Base-by-base conservation (phyloP, 2,797 vertebrate species). In the Sebastes goodei region DNA sequence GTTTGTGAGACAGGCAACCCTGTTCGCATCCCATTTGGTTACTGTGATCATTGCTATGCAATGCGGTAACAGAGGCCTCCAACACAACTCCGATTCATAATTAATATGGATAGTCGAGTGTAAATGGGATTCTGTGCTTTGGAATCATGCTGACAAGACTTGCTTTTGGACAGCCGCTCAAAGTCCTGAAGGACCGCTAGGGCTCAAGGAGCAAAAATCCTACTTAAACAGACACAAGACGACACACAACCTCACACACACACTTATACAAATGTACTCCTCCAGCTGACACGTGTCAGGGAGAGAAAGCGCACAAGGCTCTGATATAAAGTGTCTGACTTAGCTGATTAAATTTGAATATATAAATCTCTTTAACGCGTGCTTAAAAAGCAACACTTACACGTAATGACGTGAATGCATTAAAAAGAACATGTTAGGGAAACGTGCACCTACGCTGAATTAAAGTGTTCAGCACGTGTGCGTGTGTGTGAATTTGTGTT, bases 121-220 rank as follows among this genome's bases (percentile, higher is more conserved):
- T 83, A 77, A 89, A 80, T 82, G 53, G 53, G 79, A 87, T 67
- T 69, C 78, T 72, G 83, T 76, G 74, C 74, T 72, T 78, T 74
- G 32, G 88, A 87, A 81, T 80, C 78, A 78, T 61, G 85, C 83
- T 80, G 80, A 87, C 82, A 76, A 79, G 70, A 81, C 82, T 83
- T 72, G 78, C 64, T 83, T 85, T 80, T 82, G 76, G 86, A 84
- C 83, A 81, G 80, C 25, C 11, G 57, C 78, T 87, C 38, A 52
- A 74, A 82, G 78, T 88, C 85, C 65, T 82, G 52, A 65, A 86
- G 88, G 84, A 83, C 25, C 32, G 14, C 76, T 35, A 76, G 86
- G 81, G 67, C 76, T 81, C 69, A 64, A 73, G 75, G 70, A 81
- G 89, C 25, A 32, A 67, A 62, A 84, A 70, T 81, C 75, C 65